These are phyloP conservation scores for Zoanthus solanderi DNA, from an alignment of 92 coral and sea anemone species.

Conservation along the genomic window DNA sequence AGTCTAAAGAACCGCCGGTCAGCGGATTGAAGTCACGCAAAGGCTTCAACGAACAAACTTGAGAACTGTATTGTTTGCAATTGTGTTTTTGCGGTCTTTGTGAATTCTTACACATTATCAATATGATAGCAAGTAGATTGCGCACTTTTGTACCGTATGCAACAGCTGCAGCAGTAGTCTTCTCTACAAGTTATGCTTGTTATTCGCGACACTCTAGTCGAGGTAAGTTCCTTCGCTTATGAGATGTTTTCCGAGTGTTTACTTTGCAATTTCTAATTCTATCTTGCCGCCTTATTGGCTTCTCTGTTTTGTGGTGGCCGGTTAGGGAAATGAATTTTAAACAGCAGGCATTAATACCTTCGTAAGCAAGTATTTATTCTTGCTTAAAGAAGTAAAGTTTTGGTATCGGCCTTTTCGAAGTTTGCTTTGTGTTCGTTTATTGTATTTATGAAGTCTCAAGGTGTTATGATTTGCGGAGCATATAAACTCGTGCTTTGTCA, in stretches of 20 bases:
- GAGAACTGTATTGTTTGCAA: not conserved
- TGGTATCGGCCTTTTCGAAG: too few relatives aligned
- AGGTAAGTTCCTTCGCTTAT: constrained; percentile 40
- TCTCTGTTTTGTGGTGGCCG: not conserved
- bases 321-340: not conserved
- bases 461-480: too few relatives aligned
- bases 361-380: too few relatives aligned
- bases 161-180: constrained; percentile 59
- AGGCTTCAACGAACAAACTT: not conserved
- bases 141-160: constrained; percentile 61
- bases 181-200: constrained; percentile 32
- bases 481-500: too few relatives aligned
- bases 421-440: too few relatives aligned
- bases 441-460: too few relatives aligned
- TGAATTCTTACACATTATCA: not conserved
- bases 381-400: too few relatives aligned
- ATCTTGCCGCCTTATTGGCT: not conserved
- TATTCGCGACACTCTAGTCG: constrained; percentile 11
- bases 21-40: constrained; percentile 36
- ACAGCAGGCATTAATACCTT: not conserved
- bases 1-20: not conserved
- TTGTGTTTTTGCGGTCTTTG: not conserved
- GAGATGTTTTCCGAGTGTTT: not conserved
- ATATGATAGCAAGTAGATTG: constrained; percentile 68
- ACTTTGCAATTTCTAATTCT: not conserved